These are phyloP conservation scores for Listronotus oregonensis DNA, from an alignment of 1,140 invertebrate species.

Conservation along the genomic window DNA sequence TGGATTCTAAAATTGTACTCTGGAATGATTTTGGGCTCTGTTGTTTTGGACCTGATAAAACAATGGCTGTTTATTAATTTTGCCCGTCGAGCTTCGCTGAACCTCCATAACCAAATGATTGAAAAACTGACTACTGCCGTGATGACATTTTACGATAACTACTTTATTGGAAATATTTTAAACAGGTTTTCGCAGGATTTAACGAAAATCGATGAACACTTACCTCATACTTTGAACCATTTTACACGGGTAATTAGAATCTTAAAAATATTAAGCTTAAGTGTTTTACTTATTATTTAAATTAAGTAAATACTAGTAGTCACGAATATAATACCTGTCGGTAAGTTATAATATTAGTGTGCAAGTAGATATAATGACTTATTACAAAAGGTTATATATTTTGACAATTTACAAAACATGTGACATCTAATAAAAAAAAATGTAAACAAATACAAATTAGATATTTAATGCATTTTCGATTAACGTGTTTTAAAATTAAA, in stretches of 20 bases:
- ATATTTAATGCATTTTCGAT: no score
- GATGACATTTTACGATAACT: constrained; percentile 70
- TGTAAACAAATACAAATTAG: no score
- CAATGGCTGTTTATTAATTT: constrained; percentile 33
- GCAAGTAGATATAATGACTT: no score
- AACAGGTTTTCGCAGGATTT: constrained; percentile 71
- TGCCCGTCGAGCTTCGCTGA: constrained; percentile 65
- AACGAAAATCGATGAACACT: constrained; percentile 67
- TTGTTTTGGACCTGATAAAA: constrained; percentile 61
- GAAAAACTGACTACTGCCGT: constrained; percentile 64
- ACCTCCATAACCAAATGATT: constrained; percentile 72
- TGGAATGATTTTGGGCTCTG: constrained; percentile 20
- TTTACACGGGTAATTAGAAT: constrained; percentile 22
- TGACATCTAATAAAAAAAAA: no score
- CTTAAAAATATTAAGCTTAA: no score
- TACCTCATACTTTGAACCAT: constrained; percentile 57
- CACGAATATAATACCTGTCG: no score
- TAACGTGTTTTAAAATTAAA: no score
- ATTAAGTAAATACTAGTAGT: no score
- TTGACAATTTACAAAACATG: no score
- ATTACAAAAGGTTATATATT: no score
- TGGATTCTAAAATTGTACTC: constrained; percentile 26
- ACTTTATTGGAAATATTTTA: constrained; percentile 60
- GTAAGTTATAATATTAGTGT: no score
- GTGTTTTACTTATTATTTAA: no score